phyloP scores from a whole-genome alignment of 2,797 vertebrate species.

The Tangara arthus region DNA sequence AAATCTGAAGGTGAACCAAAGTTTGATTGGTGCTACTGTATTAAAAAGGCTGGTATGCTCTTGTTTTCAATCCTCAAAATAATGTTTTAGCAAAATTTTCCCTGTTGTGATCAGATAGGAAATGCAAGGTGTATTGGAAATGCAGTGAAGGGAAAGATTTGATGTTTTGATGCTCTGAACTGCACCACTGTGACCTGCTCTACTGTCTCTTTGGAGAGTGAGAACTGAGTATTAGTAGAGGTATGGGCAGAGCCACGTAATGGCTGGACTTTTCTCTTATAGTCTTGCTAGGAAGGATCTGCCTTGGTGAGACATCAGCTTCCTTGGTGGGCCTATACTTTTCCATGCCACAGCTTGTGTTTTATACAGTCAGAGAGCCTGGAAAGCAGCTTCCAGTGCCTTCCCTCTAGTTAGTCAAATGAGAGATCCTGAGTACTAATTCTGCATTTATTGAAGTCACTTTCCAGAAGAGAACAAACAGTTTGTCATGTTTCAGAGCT shows the following conservation, averaged over 20 bases:
- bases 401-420: neutral
- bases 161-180: neutral
- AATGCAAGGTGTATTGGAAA: neutral
- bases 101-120: neutral
- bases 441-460: neutral
- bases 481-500: neutral
- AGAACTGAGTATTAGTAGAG: neutral
- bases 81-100: neutral
- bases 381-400: neutral
- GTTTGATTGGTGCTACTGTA: neutral
- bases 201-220: neutral
- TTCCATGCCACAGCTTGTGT: neutral
- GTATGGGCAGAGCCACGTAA: neutral
- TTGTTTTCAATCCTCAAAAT: slow-evolving; percentile 41
- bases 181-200: neutral
- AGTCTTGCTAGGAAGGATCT: neutral
- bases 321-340: neutral
- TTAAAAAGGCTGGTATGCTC: slow-evolving; percentile 1
- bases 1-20: slow-evolving; percentile 25
- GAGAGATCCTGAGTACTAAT: neutral
- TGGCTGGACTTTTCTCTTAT: neutral
- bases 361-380: neutral
- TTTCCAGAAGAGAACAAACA: neutral
- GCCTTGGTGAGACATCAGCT: neutral
- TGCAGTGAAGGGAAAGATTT: neutral